A percentile compares a stretch with the other conserved stretches of the same genome.
These are phyloP conservation scores for Sebastolobus altivelis DNA, from an alignment of 2,797 vertebrate genomes.

Conservation along the genomic window DNA sequence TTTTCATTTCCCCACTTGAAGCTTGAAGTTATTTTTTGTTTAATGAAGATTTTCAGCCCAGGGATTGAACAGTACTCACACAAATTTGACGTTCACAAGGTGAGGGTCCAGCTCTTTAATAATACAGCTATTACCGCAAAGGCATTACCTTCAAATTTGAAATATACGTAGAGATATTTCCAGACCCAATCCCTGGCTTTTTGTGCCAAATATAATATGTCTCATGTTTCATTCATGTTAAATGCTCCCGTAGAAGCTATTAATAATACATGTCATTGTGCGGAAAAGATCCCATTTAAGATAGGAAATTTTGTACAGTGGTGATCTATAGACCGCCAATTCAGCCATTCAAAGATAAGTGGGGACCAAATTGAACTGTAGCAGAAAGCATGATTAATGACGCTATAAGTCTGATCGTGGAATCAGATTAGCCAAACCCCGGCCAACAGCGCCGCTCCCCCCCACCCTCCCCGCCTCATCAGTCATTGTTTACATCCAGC, in stretches of 20 bases:
- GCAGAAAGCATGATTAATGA: conserved; percentile 76
- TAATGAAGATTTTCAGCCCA: conserved; percentile 20
- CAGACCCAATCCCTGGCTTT: conserved; percentile 40
- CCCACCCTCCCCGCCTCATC: conserved; percentile 53
- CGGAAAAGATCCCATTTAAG: conserved; percentile 69
- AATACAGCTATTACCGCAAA: conserved; percentile 29
- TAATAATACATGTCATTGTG: conserved; percentile 65
- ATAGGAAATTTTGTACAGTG: conserved; percentile 62
- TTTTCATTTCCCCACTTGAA: conserved; percentile 26
- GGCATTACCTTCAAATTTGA: conserved; percentile 50
- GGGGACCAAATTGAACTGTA: conserved; percentile 73
- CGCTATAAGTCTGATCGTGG: conserved; percentile 53
- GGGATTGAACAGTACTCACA: conserved; percentile 29
- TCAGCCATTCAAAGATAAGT: conserved; percentile 77
- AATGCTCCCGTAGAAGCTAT: conserved; percentile 59
- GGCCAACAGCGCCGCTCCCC: conserved; percentile 16
- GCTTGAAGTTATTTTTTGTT: conserved; percentile 29
- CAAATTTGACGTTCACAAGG: conserved; percentile 25
- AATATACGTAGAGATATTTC: conserved; percentile 62
- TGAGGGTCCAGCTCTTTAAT: conserved; percentile 46
- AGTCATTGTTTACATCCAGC: conserved; percentile 88
- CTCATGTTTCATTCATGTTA: conserved; percentile 73
- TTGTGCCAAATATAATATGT: conserved; percentile 75
- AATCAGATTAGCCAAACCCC: conserved; percentile 64
- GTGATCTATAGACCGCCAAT: conserved; percentile 77